Conservation (phyloP, 1,140 invertebrate species). For the Ceratosolen solmsi region DNA sequence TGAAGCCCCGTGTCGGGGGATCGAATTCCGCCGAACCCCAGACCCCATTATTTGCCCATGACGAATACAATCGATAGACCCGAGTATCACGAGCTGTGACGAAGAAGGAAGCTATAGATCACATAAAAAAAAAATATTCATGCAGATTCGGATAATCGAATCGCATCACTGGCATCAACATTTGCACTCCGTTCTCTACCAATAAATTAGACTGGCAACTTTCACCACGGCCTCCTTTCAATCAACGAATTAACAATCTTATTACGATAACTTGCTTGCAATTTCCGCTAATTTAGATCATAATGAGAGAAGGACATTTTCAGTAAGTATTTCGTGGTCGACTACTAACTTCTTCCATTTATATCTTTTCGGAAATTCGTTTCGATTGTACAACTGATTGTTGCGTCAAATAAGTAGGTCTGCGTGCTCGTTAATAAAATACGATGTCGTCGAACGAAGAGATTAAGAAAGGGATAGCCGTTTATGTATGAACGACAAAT, state of each 20-base stretch:
- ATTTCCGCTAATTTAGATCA: too few relatives aligned
- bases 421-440: too few relatives aligned
- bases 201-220: too few relatives aligned
- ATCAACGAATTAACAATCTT: slow-evolving; percentile 7
- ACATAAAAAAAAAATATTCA: slow-evolving; percentile 17
- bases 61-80: too few relatives aligned
- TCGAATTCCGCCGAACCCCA: not conserved
- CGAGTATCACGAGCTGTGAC: too few relatives aligned
- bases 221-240: slow-evolving; percentile 16
- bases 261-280: not conserved
- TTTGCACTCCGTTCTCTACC: not conserved
- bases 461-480: too few relatives aligned
- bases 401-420: slow-evolving; percentile 3
- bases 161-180: not conserved
- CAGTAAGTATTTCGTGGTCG: too few relatives aligned
- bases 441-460: slow-evolving; percentile 19
- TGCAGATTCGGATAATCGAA: slow-evolving; percentile 13
- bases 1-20: not conserved
- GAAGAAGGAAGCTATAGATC: too few relatives aligned
- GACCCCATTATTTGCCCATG: too few relatives aligned
- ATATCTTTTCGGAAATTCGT: slow-evolving; percentile 8
- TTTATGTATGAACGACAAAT: not conserved
- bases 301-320: too few relatives aligned
- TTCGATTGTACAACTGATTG: slow-evolving; percentile 25
- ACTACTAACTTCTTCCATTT: too few relatives aligned